Evolutionary conservation across 2,113 vertebrate species (phyloP).

Genomic region (Rhinogobius similis): DNA sequence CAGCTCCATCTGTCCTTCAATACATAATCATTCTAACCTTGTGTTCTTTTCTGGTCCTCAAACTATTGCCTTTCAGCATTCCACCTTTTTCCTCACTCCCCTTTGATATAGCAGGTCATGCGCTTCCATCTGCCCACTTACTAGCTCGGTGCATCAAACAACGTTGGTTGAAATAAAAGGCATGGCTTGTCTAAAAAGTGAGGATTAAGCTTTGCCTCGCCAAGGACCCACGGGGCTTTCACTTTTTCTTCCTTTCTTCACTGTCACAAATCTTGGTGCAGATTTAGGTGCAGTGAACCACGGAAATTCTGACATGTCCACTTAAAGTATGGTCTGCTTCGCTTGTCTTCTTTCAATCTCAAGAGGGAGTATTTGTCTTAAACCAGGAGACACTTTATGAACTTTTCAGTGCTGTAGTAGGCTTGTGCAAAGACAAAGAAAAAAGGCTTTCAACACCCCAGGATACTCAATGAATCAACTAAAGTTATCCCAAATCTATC

Average conservation of each 20-base stretch:
- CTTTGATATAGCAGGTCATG: not conserved
- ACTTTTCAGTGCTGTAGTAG: not conserved
- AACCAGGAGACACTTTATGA: not conserved
- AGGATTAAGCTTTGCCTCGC: conserved; percentile 15
- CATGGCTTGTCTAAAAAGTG: not conserved
- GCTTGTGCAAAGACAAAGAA: too few relatives aligned
- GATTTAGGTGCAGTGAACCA: conserved; percentile 31
- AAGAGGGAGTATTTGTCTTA: conserved; percentile 19
- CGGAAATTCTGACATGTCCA: conserved; percentile 26
- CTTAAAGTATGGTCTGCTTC: conserved; percentile 12
- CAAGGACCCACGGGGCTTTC: not conserved
- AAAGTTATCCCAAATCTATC: not conserved
- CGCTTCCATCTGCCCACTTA: not conserved
- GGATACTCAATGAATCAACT: not conserved
- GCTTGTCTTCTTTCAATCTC: conserved; percentile 27
- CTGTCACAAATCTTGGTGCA: conserved; percentile 37
- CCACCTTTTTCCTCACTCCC: conserved; percentile 3
- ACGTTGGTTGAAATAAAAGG: conserved; percentile 1
- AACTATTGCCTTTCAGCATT: not conserved
- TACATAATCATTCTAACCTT: conserved; percentile 22
- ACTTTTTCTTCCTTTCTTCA: conserved; percentile 8
- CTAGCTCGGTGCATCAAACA: conserved; percentile 3
- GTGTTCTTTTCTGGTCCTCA: conserved; percentile 16
- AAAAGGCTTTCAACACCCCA: not conserved
- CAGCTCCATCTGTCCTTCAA: conserved; percentile 22